Evolutionary conservation across 2,797 vertebrate species (phyloP).

Genomic region (Buceros bicornis): DNA sequence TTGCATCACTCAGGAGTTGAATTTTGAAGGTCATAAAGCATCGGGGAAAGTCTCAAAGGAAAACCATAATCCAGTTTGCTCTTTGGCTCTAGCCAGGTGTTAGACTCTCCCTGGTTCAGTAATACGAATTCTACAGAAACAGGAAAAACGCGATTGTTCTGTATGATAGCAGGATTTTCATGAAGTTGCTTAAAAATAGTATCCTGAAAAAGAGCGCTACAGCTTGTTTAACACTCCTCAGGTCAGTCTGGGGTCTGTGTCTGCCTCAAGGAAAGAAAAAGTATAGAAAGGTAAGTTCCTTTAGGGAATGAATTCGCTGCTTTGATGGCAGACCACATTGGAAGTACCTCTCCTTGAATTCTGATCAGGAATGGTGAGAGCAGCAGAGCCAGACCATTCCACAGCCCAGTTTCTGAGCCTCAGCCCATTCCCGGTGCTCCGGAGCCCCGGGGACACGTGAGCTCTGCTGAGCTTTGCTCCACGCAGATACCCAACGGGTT

Average conservation of each 20-base stretch:
- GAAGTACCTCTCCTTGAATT: not conserved
- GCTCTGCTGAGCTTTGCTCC: not conserved
- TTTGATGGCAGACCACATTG: accelerated
- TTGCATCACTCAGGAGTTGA: not conserved
- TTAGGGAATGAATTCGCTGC: not conserved
- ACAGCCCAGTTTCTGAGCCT: not conserved
- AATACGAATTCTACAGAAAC: not conserved
- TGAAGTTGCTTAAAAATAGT: not conserved
- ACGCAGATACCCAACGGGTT: accelerated
- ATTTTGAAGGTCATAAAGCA: not conserved
- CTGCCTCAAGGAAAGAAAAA: not conserved
- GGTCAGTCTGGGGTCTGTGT: not conserved
- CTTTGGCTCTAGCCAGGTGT: not conserved
- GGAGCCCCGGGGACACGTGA: accelerated
- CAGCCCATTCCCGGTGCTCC: not conserved
- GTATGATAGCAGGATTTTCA: not conserved
- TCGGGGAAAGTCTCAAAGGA: not conserved
- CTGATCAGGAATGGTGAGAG: not conserved
- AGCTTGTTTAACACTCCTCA: not conserved
- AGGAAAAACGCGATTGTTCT: not conserved
- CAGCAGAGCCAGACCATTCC: not conserved
- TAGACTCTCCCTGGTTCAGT: not conserved
- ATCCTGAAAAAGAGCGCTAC: not conserved
- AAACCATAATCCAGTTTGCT: not conserved
- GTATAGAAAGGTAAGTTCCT: not conserved